Evolutionary conservation across 2,797 vertebrate genomes (phyloP).

Genomic region (Menidia menidia): DNA sequence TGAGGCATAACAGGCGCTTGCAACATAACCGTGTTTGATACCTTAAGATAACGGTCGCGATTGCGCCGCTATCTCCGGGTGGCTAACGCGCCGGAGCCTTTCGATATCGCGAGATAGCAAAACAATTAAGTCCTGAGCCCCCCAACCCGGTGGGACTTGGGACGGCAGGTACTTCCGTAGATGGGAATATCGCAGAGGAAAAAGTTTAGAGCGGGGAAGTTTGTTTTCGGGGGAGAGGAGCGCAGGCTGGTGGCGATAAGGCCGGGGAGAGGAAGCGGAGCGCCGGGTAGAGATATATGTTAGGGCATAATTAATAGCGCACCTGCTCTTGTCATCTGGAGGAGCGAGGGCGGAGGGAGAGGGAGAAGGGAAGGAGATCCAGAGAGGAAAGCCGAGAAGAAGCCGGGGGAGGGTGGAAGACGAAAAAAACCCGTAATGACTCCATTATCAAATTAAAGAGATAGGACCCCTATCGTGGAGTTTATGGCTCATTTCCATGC

Average conservation of each 20-base stretch:
- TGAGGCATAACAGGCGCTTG: constrained; percentile 51
- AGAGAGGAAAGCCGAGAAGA: constrained; percentile 9
- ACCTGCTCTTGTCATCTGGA: constrained; percentile 75
- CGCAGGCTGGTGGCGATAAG: constrained; percentile 9
- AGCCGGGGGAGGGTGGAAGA: constrained; percentile 25
- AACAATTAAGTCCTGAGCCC: constrained; percentile 33
- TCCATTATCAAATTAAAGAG: constrained; percentile 75
- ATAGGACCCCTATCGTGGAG: constrained; percentile 78
- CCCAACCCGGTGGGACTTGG: constrained; percentile 1
- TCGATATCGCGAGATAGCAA: constrained; percentile 38
- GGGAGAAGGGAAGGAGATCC: constrained; percentile 31
- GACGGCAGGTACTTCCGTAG: background rate
- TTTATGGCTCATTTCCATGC: constrained; percentile 83
- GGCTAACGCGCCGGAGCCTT: constrained; percentile 11
- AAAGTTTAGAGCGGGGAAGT: constrained; percentile 23
- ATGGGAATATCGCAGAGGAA: background rate
- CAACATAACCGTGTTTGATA: constrained; percentile 52
- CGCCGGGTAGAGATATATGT: constrained; percentile 48
- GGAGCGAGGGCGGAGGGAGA: constrained; percentile 58
- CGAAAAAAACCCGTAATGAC: constrained; percentile 59
- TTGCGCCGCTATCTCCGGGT: constrained; percentile 39
- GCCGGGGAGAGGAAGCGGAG: constrained; percentile 31
- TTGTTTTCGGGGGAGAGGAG: constrained; percentile 4
- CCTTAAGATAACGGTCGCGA: constrained; percentile 57
- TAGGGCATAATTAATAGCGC: constrained; percentile 75